Base-by-base conservation (phyloP, 2,797 vertebrate genomes). In the Labroides dimidiatus region DNA sequence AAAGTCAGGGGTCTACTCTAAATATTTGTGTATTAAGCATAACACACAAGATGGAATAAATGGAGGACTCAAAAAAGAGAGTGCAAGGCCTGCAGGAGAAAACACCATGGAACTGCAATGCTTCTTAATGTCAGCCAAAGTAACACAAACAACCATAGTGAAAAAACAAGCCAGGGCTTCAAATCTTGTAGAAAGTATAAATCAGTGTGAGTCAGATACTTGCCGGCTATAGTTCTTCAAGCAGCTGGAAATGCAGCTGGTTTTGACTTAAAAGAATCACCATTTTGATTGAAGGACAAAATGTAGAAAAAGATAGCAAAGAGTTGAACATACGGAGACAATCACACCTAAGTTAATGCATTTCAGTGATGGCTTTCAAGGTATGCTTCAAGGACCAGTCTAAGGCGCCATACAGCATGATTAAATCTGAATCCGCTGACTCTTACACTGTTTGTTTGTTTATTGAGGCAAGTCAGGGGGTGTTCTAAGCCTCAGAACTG, bases 21-120 rank as follows among this genome's bases (percentile, higher is more conserved):
- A 93, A 93, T 93, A 93, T 93, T 89, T 91, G 89, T 88, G 82
- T 84, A 85, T 83, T 70, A 84, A 90, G 92, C 88, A 83, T 71
- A 84, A 82, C 75, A 72, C 75, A 84, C 63, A 59, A 77, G 62
- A 84, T 87, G 75, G 72, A 88, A 87, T 88, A 84, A 86, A 82
- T 79, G 82, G 65, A 80, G 70, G 67, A 77, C 65, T 85, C 17
- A 3, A 62, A 83, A 33, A 79, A 81, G 75, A 78, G 78, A 85
- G 82, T 87, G 73, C 54, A 77, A 52, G 84, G 81, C 88, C 87
- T 86, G 72, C 80, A 89, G 85, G 80, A 86, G 73, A 78, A 89
- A 92, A 87, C 80, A 84, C 69, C 77, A 80, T 41, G 33, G 69
- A 47, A 67, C 70, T 72, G 63, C 64, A 84, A 86, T 87, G 85